phyloP scores from a whole-genome alignment of 1,140 invertebrate species.

The Saccostrea echinata region DNA sequence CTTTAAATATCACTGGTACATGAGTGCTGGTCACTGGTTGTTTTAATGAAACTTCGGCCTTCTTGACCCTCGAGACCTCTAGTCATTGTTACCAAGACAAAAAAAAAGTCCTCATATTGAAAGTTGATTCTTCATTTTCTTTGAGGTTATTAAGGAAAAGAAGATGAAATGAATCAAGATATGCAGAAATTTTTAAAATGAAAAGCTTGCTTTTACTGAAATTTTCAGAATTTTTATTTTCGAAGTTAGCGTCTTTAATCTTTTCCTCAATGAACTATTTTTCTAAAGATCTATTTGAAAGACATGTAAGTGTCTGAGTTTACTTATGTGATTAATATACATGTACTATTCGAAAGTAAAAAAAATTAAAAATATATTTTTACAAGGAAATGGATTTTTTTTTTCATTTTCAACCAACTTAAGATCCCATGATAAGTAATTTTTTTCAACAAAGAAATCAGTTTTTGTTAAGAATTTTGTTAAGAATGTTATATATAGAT shows the following conservation, averaged over 20 bases:
- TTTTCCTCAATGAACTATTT: too few species aligned
- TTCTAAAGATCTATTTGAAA: too few species aligned
- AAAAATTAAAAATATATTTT: too few species aligned
- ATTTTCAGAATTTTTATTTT: not conserved
- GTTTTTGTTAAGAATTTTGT: too few species aligned
- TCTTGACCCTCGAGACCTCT: not conserved
- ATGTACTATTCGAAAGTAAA: too few species aligned
- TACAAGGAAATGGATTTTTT: too few species aligned
- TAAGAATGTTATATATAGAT: too few species aligned
- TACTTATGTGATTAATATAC: too few species aligned
- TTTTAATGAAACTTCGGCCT: constrained; percentile 24
- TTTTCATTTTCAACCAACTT: too few species aligned
- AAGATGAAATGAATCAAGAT: not conserved
- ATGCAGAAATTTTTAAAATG: not conserved
- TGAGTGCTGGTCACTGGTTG: constrained; percentile 1
- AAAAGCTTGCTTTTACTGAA: not conserved
- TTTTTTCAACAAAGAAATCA: too few species aligned
- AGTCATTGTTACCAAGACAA: constrained; percentile 24
- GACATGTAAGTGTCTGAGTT: too few species aligned
- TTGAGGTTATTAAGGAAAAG: not conserved
- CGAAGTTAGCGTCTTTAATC: not conserved
- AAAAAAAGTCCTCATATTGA: constrained; percentile 1
- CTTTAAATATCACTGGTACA: not conserved
- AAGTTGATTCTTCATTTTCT: not conserved
- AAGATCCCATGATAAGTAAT: too few species aligned